Conservation (phyloP, 2,888 invertebrate genomes). For the Anaspis maculata region DNA sequence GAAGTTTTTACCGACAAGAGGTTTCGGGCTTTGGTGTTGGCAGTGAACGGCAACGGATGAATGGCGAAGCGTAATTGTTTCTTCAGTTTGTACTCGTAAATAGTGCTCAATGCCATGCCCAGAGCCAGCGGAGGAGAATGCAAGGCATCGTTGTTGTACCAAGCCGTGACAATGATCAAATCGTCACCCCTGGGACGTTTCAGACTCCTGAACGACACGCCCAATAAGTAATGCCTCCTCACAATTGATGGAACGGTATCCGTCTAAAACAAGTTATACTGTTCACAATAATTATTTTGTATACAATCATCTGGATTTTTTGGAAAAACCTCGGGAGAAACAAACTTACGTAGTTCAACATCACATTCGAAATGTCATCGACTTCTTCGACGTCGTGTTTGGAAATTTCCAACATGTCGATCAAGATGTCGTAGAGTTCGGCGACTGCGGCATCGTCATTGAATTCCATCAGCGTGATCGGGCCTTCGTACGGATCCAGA, state of each 20-base stretch:
- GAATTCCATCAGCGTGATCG: constrained; percentile 33
- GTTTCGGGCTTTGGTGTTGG: constrained; percentile 47
- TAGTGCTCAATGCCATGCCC: constrained; percentile 53
- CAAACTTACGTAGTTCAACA: too few species aligned
- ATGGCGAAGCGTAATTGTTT: constrained; percentile 47
- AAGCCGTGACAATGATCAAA: constrained; percentile 56
- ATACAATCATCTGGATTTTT: too few species aligned
- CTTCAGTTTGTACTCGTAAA: constrained; percentile 42
- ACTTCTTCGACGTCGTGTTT: too few species aligned
- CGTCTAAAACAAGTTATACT: constrained; percentile 32
- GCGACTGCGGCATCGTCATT: too few species aligned
- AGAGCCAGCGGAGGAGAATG: constrained; percentile 64
- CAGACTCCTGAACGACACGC: constrained; percentile 44
- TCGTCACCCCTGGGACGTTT: too few species aligned
- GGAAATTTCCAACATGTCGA: too few species aligned
- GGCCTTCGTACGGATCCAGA: constrained; percentile 42
- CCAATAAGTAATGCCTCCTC: constrained; percentile 44
- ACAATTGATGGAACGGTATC: constrained; percentile 27
- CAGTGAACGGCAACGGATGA: constrained; percentile 58
- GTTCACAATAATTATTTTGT: too few species aligned
- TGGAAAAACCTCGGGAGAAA: too few species aligned
- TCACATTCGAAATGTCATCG: too few species aligned
- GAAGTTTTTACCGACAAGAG: too few species aligned
- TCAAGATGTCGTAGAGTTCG: too few species aligned
- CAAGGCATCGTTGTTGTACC: constrained; percentile 73